phyloP scores from a whole-genome alignment of 2,113 vertebrate genomes.

The Microtus oregoni region DNA sequence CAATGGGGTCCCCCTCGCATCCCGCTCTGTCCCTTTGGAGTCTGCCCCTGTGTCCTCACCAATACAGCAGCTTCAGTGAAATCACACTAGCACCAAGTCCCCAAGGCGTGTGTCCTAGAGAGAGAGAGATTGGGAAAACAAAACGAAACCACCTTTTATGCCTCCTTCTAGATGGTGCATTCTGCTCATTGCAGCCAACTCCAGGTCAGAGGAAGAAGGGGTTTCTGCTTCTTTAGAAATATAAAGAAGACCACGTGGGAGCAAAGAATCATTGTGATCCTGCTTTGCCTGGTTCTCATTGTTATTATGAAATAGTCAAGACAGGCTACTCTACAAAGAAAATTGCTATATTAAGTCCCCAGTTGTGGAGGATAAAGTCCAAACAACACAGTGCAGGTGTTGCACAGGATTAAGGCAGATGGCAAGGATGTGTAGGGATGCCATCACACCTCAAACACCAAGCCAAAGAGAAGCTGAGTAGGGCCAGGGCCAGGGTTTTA shows the following conservation, averaged over 20 bases:
- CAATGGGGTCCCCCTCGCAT: rapidly evolving
- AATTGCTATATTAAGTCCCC: not conserved
- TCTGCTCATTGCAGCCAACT: not conserved
- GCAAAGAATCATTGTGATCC: not conserved
- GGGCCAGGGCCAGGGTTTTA: not conserved
- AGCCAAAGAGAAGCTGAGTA: not conserved
- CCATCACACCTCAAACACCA: not conserved
- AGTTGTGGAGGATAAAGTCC: not conserved
- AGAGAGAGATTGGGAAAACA: not conserved
- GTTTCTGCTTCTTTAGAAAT: not conserved
- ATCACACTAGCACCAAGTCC: not conserved
- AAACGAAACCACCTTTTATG: not conserved
- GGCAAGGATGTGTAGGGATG: not conserved
- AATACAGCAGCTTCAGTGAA: not conserved
- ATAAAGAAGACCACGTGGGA: not conserved
- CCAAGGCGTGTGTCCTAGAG: not conserved
- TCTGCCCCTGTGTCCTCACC: not conserved
- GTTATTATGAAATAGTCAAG: not conserved
- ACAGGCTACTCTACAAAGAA: not conserved
- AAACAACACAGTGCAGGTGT: not conserved
- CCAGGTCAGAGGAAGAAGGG: not conserved
- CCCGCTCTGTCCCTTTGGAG: not conserved
- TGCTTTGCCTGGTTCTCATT: not conserved
- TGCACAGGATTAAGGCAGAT: not conserved
- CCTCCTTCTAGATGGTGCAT: not conserved